Percentiles rank a stretch among this genome's conserved stretches.
phyloP scores from a whole-genome alignment of 2,888 invertebrate genomes.

The Noctua janthe region DNA sequence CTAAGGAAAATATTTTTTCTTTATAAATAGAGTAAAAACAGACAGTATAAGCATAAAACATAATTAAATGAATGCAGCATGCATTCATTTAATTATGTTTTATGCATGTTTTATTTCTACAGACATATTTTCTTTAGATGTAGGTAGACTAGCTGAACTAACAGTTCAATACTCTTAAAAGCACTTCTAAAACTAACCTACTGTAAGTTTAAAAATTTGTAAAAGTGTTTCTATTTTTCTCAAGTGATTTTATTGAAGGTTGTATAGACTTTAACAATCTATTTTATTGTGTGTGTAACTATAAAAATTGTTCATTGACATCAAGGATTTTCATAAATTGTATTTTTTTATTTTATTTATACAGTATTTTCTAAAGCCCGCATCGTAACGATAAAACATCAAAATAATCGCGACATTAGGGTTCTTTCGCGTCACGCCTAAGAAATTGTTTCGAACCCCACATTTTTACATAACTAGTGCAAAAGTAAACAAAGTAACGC shows the following conservation, averaged over 20 bases:
- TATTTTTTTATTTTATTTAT: neutral
- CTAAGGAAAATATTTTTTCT: neutral
- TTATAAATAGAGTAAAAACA: neutral
- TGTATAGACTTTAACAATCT: neutral
- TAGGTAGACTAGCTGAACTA: neutral
- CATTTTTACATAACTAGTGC: constrained; percentile 85
- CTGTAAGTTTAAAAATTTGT: neutral
- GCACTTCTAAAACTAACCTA: neutral
- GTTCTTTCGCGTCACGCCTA: constrained; percentile 72
- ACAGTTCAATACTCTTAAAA: neutral
- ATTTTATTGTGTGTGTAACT: neutral
- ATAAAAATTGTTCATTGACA: neutral
- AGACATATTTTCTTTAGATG: neutral
- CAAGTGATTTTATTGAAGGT: neutral
- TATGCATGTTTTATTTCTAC: neutral
- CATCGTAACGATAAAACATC: constrained; percentile 57
- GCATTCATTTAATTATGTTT: neutral
- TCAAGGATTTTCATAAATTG: neutral
- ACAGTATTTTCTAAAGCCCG: constrained; percentile 20
- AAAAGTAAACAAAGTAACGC: constrained; percentile 85
- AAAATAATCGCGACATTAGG: constrained; percentile 69
- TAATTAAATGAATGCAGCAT: neutral
- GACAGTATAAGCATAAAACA: no score
- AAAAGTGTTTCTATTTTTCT: neutral
- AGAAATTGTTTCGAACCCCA: constrained; percentile 76